Percentiles rank a stretch among this genome's conserved stretches.
Conservation (phyloP, 2,113 vertebrate species). For the Tachysurus vachellii region DNA sequence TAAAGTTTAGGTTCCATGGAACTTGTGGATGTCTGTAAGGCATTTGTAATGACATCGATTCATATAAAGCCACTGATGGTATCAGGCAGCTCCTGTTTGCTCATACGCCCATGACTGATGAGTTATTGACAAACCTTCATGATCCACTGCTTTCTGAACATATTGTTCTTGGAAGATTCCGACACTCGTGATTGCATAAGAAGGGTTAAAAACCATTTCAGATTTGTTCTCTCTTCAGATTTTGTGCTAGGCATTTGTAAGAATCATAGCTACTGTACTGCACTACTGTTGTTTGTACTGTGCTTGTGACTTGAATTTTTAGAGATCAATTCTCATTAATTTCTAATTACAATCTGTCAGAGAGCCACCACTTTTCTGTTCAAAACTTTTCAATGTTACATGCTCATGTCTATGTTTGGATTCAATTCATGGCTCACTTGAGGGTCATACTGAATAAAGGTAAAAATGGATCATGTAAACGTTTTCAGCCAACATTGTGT, state of each 20-base stretch:
- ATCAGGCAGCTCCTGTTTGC: not conserved
- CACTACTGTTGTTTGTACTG: not conserved
- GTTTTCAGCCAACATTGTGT: not conserved
- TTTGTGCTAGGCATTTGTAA: not conserved
- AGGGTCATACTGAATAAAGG: not conserved
- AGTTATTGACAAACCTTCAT: constrained; percentile 1
- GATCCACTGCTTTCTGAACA: constrained; percentile 3
- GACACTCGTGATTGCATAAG: not conserved
- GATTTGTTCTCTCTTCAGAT: not conserved
- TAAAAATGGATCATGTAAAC: not conserved
- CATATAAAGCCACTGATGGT: not conserved
- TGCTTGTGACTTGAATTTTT: not conserved
- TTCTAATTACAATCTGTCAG: no score
- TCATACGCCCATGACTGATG: not conserved
- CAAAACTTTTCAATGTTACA: not conserved
- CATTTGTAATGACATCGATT: not conserved
- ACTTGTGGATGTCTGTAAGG: not conserved
- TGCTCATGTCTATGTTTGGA: not conserved
- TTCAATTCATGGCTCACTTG: not conserved
- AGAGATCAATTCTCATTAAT: not conserved
- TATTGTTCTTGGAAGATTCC: not conserved
- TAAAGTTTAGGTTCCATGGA: not conserved
- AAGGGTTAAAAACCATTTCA: not conserved
- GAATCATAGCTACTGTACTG: not conserved
- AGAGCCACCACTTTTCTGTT: no score